A percentile compares a stretch with the other conserved stretches of the same genome.
Conservation (phyloP, 1,140 invertebrate species). For the Drosophila erecta region DNA sequence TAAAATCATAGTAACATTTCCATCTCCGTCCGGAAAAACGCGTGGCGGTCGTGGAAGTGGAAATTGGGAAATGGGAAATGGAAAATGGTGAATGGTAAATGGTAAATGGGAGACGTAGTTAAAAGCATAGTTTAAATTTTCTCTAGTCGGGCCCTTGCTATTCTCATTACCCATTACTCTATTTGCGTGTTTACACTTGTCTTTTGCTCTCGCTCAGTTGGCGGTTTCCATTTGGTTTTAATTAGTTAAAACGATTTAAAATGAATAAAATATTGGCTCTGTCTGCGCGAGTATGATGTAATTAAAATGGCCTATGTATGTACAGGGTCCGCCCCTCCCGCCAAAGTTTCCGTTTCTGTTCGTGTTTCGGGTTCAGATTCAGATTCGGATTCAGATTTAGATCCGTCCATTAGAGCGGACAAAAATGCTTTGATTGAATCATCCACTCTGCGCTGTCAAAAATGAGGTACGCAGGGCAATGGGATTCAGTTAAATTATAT, state of each 20-base stretch:
- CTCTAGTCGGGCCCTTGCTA: constrained; percentile 19
- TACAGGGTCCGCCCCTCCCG: constrained; percentile 10
- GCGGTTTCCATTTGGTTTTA: constrained; percentile 71
- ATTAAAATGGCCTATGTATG: constrained; percentile 57
- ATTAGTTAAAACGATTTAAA: constrained; percentile 78
- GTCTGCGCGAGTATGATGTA: constrained; percentile 45
- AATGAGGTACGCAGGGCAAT: constrained; percentile 42
- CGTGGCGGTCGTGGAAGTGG: constrained; percentile 15
- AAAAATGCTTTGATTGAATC: constrained; percentile 47
- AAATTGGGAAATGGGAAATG: background rate
- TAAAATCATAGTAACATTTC: constrained; percentile 76
- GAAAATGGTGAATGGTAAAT: background rate
- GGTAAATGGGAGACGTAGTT: constrained; percentile 32
- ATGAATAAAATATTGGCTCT: constrained; percentile 49
- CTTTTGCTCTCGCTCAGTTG: constrained; percentile 44
- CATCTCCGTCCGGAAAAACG: constrained; percentile 41
- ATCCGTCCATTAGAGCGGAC: constrained; percentile 33
- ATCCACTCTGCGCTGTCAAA: constrained; percentile 50
- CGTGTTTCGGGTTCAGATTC: constrained; percentile 1
- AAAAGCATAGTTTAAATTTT: constrained; percentile 70
- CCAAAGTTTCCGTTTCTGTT: background rate
- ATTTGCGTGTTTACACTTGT: constrained; percentile 52
- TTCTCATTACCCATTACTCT: constrained; percentile 21
- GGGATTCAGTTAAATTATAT: background rate
- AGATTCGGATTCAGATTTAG: background rate